These are phyloP conservation scores for Dipodomys ordii DNA, from an alignment of 2,113 vertebrate genomes.

Conservation along the genomic window DNA sequence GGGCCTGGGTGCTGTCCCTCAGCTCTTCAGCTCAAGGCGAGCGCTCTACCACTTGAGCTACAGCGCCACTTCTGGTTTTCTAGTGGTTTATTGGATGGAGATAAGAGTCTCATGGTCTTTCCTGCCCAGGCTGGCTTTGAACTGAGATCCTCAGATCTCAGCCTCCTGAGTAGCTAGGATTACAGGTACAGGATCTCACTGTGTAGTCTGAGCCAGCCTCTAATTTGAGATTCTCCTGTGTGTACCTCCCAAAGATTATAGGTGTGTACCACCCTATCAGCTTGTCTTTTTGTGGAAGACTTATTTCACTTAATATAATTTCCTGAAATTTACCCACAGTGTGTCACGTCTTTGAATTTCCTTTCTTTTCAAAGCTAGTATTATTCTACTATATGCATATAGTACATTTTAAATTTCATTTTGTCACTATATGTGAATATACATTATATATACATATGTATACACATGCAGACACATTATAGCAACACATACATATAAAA, in stretches of 20 bases:
- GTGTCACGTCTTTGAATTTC: not conserved
- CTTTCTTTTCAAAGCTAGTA: not conserved
- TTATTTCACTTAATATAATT: not conserved
- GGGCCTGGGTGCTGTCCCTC: too few species aligned
- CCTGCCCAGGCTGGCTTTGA: too few species aligned
- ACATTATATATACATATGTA: not conserved
- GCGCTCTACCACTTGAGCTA: too few species aligned
- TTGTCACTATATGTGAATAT: constrained; percentile 9
- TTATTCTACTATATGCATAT: not conserved
- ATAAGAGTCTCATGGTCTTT: too few species aligned
- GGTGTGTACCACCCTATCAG: not conserved
- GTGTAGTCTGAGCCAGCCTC: not conserved
- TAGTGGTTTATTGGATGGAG: too few species aligned
- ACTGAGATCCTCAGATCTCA: too few species aligned
- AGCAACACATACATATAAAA: not conserved
- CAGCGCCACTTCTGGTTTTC: too few species aligned
- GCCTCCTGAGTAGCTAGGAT: too few species aligned
- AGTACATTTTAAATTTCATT: constrained; percentile 8
- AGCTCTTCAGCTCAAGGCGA: too few species aligned
- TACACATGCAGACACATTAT: not conserved
- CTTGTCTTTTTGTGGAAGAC: not conserved
- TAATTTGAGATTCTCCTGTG: not conserved
- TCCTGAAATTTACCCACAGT: not conserved
- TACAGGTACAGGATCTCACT: too few species aligned
- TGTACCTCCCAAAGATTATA: not conserved